Base-by-base conservation (phyloP, 1,140 invertebrate genomes). In the Drosophila bifasciata region DNA sequence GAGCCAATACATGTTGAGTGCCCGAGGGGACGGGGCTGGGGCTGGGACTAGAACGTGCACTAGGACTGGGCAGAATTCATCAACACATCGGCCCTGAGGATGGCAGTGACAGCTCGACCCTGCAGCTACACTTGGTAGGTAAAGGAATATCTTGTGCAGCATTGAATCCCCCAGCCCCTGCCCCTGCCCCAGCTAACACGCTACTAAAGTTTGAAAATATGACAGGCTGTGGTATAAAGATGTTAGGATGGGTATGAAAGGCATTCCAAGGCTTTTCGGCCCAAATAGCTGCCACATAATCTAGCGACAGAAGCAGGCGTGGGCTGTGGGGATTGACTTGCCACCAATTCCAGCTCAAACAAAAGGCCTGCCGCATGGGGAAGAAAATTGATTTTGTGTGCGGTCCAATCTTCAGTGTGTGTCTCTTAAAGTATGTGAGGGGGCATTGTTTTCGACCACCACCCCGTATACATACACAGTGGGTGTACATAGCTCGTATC, bases 221-320 rank as follows among this genome's bases (percentile, higher is more conserved):
- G 66, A 56, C 51, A 62, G 39, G 59, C 43, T 43, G 28, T 43
- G 73, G 72, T 41, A 60, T 46, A 69, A 83, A 78, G 60, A 76
- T 73, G 69, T 49, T 61, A 48, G 76, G 72, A 58, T 60, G 44
- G 40, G 62, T 76, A 62, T 51, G 71, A 50, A 32, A 79, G 56
- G 60, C 59, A 85, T 80, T 62, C 70, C 62, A 68, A 59, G 55
- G 77, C 80, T 77, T 67, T 74, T 73, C 41, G 79, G 61, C 57
- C 75, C 69, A 79, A 85, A 73, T 79, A 84, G 61, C 63, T 61
- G 71, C 76, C 76, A 62, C 56, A 85, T 68, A 80, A 86, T 73
- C 73, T 69, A 63, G 64, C 75, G 59, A 28, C 52, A 21, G 21
- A 59, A 32, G 17, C 40, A 21, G 15, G 16, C 8, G 28, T n/a